A percentile compares a stretch with the other conserved stretches of the same genome.
phyloP scores from a whole-genome alignment of 2,888 invertebrate species.

The Molorchus minor region DNA sequence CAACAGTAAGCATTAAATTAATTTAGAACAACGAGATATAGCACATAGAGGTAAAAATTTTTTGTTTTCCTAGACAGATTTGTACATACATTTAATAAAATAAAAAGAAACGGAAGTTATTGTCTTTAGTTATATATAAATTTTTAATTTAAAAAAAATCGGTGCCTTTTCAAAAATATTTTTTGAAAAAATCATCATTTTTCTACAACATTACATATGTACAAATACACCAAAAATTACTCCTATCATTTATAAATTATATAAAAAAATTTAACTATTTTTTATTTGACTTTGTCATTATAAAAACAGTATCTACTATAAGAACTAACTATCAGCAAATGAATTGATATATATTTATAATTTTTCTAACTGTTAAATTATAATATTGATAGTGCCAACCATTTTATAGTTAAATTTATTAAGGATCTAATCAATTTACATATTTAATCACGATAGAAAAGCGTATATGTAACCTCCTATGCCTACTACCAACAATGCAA shows the following conservation, averaged over 20 bases:
- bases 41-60: slow-evolving; percentile 23
- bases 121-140: slow-evolving; percentile 30
- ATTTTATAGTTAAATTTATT: slow-evolving; percentile 31
- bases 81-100: slow-evolving; percentile 9
- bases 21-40: slow-evolving; percentile 16
- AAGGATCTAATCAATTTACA: slow-evolving; percentile 37
- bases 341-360: slow-evolving; percentile 35
- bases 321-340: slow-evolving; percentile 42
- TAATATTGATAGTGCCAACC: slow-evolving; percentile 34
- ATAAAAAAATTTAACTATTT: slow-evolving; percentile 59
- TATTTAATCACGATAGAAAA: slow-evolving; percentile 53
- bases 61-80: slow-evolving; percentile 18
- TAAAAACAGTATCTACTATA: slow-evolving; percentile 42
- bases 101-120: slow-evolving; percentile 26
- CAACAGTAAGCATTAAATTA: slow-evolving; percentile 15
- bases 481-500: slow-evolving; percentile 48
- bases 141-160: slow-evolving; percentile 20
- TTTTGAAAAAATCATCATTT: slow-evolving; percentile 39
- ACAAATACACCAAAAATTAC: slow-evolving; percentile 58
- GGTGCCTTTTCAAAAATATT: slow-evolving; percentile 42
- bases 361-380: slow-evolving; percentile 33
- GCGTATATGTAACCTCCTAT: slow-evolving; percentile 49
- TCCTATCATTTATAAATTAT: slow-evolving; percentile 58
- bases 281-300: slow-evolving; percentile 46
- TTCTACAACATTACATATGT: slow-evolving; percentile 47